Conservation (phyloP, 2,888 invertebrate genomes). For the Tridacna crocea region DNA sequence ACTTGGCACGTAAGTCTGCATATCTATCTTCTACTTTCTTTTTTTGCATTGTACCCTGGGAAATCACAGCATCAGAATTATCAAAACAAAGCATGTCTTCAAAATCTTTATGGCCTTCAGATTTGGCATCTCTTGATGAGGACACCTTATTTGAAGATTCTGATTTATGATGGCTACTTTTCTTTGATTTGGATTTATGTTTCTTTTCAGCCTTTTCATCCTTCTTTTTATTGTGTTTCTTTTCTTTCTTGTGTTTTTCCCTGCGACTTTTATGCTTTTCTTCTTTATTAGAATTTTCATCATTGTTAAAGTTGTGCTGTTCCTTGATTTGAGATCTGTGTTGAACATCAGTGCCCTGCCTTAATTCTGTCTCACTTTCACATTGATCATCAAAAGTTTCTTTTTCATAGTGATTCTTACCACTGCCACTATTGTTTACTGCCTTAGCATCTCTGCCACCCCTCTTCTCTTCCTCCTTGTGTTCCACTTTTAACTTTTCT, state of each 20-base stretch:
- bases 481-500: background rate
- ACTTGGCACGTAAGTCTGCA: slow-evolving; percentile 65
- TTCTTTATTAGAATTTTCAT: background rate
- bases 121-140: slow-evolving; percentile 29
- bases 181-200: slow-evolving; percentile 37
- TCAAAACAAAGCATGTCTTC: slow-evolving; percentile 64
- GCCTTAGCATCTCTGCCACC: background rate
- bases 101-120: slow-evolving; percentile 33
- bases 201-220: background rate
- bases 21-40: slow-evolving; percentile 56
- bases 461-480: background rate
- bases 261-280: background rate
- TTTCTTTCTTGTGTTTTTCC: slow-evolving; percentile 20
- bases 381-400: background rate
- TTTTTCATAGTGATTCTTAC: background rate
- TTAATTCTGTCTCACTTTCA: background rate
- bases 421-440: background rate
- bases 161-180: slow-evolving; percentile 15
- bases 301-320: background rate
- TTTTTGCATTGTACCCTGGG: slow-evolving; percentile 28
- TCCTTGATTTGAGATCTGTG: too few species aligned
- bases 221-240: slow-evolving; percentile 23
- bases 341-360: background rate
- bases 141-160: slow-evolving; percentile 8
- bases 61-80: slow-evolving; percentile 57